These are phyloP conservation scores for Nibea coibor DNA, from an alignment of 2,113 vertebrate species.

Conservation along the genomic window DNA sequence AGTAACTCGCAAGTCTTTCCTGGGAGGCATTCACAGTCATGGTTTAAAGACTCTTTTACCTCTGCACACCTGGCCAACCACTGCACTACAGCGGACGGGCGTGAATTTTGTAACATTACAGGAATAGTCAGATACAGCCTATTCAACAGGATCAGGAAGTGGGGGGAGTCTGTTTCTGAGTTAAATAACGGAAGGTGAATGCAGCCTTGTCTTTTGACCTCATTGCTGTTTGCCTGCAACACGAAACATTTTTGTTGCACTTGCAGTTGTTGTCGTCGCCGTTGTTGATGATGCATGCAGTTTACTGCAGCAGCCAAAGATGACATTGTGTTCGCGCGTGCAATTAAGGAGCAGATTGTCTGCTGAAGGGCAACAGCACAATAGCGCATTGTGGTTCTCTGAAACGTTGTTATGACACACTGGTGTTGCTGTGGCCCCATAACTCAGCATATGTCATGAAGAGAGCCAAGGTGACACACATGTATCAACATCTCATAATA, in stretches of 20 bases:
- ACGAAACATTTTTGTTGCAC: background rate
- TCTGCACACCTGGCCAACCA: too few relatives aligned
- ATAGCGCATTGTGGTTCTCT: background rate
- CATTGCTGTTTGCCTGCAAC: background rate
- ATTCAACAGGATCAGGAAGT: too few relatives aligned
- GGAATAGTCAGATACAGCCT: too few relatives aligned
- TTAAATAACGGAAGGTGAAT: background rate
- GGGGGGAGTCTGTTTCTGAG: too few relatives aligned
- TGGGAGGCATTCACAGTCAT: too few relatives aligned
- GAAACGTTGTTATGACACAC: slow-evolving; percentile 23
- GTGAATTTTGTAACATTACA: too few relatives aligned
- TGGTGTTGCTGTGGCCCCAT: slow-evolving; percentile 20
- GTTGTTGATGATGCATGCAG: background rate
- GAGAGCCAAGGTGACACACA: slow-evolving; percentile 62
- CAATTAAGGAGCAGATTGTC: background rate
- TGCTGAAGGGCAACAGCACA: background rate
- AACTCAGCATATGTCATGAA: slow-evolving; percentile 39
- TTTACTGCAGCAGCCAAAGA: background rate
- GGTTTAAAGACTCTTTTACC: too few relatives aligned
- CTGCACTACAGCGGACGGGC: too few relatives aligned
- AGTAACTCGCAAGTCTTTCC: too few relatives aligned
- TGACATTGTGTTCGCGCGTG: background rate
- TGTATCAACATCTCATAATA: slow-evolving; percentile 37
- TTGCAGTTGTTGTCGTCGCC: background rate
- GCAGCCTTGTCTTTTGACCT: background rate